Base-by-base conservation (phyloP, 2,888 invertebrate genomes). In the Drosophila paranaensis region DNA sequence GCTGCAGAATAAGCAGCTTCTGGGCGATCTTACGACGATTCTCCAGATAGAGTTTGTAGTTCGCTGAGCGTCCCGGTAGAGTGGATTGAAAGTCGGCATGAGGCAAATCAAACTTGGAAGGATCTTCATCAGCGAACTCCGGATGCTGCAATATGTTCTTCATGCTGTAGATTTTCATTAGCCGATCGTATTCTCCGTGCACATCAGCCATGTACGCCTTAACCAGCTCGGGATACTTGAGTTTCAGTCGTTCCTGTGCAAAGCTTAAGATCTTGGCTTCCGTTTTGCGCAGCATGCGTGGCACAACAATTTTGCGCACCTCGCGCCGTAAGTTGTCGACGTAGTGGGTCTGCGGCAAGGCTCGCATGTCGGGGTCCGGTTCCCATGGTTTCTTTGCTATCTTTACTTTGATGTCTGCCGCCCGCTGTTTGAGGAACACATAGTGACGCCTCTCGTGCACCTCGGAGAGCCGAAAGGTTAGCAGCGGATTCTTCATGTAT, bases 151-250 rank as follows among this genome's bases (percentile, higher is more conserved):
- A 93, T 61, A 95, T 94, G 39, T 94, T 94, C 82, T 94, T 95
- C 53, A 96, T 94, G 13, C 95, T 95, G 40, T 95, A 94, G 1
- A 94, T 92, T 77, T 95, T 95, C 62, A 95, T 94, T 55, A 95
- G 93, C 25, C 92, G 92, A 78, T 95, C 93, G 93, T 95, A 96
- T 77, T 95, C 95, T 0, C 87, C 87, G 79, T 95, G 93, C 4
- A 93, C 92, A 53, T 95, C 95, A 2, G 81, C 79, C 91, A 95
- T 93, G 54, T 95, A 94, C 0, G 79, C 84, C 3, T 93, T 90
- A 0, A 94, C 93, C 11, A 95, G 86, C 33, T 93, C 91, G 0
- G 94, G 94, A 89, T 94, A 96, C 48, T 94, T 93, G 35, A 92
- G 92, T 67, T 94, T 94, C n/a, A 95, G 91, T 55, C 93, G 93